These are phyloP conservation scores for Holacanthus passer DNA, from an alignment of 2,113 vertebrate species.

Conservation along the genomic window DNA sequence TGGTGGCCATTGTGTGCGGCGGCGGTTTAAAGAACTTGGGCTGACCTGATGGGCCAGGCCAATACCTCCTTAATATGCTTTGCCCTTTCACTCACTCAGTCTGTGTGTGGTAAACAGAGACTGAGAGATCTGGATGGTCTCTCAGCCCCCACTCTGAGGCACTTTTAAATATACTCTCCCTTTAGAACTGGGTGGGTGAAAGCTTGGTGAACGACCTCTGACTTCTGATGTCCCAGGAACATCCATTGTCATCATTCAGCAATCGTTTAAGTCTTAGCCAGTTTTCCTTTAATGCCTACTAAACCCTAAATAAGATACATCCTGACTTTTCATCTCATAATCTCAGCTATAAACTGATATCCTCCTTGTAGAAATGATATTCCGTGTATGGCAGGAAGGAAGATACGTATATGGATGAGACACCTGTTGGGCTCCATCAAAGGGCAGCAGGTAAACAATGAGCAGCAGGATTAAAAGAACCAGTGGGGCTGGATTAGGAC, in stretches of 20 bases:
- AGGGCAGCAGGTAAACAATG: constrained; percentile 79
- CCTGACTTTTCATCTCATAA: background rate
- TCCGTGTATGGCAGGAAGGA: background rate
- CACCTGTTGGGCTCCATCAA: constrained; percentile 77
- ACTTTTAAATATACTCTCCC: constrained; percentile 60
- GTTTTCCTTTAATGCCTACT: constrained; percentile 22
- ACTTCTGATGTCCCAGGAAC: constrained; percentile 14
- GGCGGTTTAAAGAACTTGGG: constrained; percentile 72
- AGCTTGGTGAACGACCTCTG: constrained; percentile 45
- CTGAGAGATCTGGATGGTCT: constrained; percentile 58
- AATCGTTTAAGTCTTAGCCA: background rate
- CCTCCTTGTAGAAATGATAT: background rate
- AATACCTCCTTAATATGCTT: constrained; percentile 76
- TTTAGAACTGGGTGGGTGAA: constrained; percentile 15
- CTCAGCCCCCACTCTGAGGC: constrained; percentile 48
- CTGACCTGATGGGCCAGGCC: constrained; percentile 72
- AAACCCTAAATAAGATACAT: constrained; percentile 1
- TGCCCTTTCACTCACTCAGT: constrained; percentile 65
- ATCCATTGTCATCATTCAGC: constrained; percentile 9
- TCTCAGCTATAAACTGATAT: background rate
- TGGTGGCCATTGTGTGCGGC: constrained; percentile 72
- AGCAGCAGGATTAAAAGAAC: constrained; percentile 78
- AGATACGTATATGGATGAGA: constrained; percentile 37
- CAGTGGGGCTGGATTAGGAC: constrained; percentile 66
- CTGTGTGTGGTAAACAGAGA: constrained; percentile 79